Base-by-base conservation (phyloP, 1,140 invertebrate species). In the Anoplophora glabripennis region DNA sequence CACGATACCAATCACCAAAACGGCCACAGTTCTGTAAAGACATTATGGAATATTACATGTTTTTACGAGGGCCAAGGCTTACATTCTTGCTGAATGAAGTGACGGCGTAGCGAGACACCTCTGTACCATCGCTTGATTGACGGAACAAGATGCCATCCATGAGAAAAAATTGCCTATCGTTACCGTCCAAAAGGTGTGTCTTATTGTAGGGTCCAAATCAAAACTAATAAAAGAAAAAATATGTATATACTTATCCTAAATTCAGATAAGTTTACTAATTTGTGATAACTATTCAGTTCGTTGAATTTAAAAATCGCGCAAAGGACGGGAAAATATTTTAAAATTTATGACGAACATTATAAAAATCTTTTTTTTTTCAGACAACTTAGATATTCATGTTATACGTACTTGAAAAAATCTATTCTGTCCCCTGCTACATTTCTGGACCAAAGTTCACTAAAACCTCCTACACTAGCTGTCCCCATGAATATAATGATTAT, bases 111-210 rank as follows among this genome's bases (percentile, higher is more conserved):
- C 84, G 9, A 92, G 78, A 67, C 88, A 91, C 63, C 91, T 75
- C 67, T 94, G 91, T 1, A 94, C 86, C 85, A 91, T 90, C 0
- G 89, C 85, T 75, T 93, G 91, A 75, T 92, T 93, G 0, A 90
- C 87, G 0, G 88, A 89, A 70, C 87, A 92, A 1, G 88, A 85
- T 1, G 88, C 86, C 4, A 92, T 74, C 88, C 89, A 92, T 54
- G 86, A 87, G 67, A 93, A 89, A 72, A 86, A 89, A 65, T 89
- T 91, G 0, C 92, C 92, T 48, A 93, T 78, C 0, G 85, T 81
- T 0, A 92, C 84, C 1, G 85, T 81, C 92, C 91, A 95, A 55
- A 93, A 87, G 3, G 89, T 89, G 68, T 94, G 90, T 21, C 92
- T 80, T 4, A 86, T 81, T 1, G 84, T 85, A 4, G 89, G 90